phyloP scores from a whole-genome alignment of 2,113 vertebrate species.

The Salvelinus sp. region DNA sequence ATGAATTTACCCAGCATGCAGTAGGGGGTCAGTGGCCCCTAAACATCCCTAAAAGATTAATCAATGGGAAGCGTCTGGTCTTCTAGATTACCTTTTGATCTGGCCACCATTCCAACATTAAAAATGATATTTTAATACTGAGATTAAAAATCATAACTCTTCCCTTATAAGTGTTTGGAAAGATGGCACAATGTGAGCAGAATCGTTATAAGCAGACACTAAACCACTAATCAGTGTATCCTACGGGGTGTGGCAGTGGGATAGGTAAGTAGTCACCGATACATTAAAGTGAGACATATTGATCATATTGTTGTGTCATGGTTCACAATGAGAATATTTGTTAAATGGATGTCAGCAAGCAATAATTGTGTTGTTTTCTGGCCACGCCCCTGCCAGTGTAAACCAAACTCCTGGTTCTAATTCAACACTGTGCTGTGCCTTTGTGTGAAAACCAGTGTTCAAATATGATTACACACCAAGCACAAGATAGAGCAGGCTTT shows the following conservation, averaged over 20 bases:
- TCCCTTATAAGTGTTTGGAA: neutral
- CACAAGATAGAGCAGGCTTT: constrained; percentile 58
- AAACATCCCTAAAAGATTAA: neutral
- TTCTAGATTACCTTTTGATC: constrained; percentile 17
- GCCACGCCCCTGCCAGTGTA: neutral
- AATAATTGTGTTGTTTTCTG: neutral
- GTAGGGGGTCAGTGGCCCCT: constrained; percentile 7
- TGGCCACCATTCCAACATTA: neutral
- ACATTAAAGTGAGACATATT: neutral
- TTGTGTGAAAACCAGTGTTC: neutral
- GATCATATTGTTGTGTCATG: neutral
- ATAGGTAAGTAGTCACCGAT: neutral
- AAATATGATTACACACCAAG: neutral
- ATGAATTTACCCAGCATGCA: constrained; percentile 13
- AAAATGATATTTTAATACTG: neutral
- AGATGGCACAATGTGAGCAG: neutral
- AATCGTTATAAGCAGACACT: neutral
- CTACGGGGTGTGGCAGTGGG: neutral
- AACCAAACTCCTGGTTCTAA: neutral
- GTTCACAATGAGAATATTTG: neutral
- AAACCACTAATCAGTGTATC: neutral
- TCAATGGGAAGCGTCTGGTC: constrained; percentile 13
- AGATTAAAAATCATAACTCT: neutral
- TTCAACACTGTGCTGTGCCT: neutral
- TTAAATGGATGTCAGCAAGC: neutral